Evolutionary conservation across 2,797 vertebrate species (phyloP).

Genomic region (Pagetopsis macropterus): DNA sequence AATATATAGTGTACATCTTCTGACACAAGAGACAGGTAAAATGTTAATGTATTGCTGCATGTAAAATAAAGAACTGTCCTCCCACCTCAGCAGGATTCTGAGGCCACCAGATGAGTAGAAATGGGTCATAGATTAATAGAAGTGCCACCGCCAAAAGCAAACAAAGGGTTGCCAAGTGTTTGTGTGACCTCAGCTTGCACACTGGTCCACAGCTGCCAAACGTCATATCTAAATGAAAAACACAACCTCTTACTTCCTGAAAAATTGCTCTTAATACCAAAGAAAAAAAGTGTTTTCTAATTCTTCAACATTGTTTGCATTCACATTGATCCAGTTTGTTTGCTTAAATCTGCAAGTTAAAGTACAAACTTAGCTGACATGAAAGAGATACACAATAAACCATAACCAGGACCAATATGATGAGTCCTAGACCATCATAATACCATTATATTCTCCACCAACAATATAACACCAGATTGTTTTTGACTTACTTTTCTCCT

Average conservation of each 20-base stretch:
- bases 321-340: not conserved
- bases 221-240: constrained; percentile 37
- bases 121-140: constrained; percentile 40
- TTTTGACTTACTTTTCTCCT: not conserved
- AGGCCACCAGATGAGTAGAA: constrained; percentile 54
- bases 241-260: not conserved
- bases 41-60: not conserved
- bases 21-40: not conserved
- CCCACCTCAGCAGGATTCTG: constrained; percentile 48
- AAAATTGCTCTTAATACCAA: not conserved
- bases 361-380: not conserved
- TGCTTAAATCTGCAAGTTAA: not conserved
- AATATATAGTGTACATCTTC: not conserved
- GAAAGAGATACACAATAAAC: not conserved
- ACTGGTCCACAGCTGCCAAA: not conserved
- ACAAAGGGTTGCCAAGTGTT: constrained; percentile 20
- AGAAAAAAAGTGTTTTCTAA: not conserved
- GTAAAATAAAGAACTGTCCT: not conserved
- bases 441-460: not conserved
- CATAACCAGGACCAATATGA: not conserved
- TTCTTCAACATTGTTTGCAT: not conserved
- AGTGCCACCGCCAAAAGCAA: constrained; percentile 12
- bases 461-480: not conserved
- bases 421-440: not conserved
- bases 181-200: constrained; percentile 6